These are phyloP conservation scores for Atractosteus spatula DNA, from an alignment of 2,113 vertebrate species.

Conservation along the genomic window DNA sequence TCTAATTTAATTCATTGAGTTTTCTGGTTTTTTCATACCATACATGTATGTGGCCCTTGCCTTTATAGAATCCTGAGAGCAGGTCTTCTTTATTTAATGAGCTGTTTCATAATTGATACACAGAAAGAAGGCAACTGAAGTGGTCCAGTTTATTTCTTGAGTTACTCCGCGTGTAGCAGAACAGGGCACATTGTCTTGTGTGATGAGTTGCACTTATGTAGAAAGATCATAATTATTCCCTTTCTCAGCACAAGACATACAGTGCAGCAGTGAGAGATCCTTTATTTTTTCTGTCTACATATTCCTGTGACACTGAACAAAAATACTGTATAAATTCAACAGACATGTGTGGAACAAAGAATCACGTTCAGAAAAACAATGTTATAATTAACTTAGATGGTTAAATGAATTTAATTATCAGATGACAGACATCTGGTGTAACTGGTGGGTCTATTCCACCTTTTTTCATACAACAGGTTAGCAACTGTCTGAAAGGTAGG, in stretches of 20 bases:
- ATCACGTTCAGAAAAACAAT: constrained; percentile 25
- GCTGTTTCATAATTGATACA: constrained; percentile 19
- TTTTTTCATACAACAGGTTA: constrained; percentile 39
- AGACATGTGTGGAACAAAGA: constrained; percentile 14
- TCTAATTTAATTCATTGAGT: constrained; percentile 22
- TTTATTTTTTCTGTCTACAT: constrained; percentile 7
- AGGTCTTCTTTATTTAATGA: constrained; percentile 21
- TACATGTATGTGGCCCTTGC: constrained; percentile 18
- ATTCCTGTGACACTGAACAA: constrained; percentile 1
- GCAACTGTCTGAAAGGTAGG: constrained; percentile 52
- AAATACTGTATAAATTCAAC: constrained; percentile 14
- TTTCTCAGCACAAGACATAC: constrained; percentile 6
- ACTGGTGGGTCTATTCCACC: constrained; percentile 16
- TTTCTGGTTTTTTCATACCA: constrained; percentile 23
- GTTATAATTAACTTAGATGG: constrained; percentile 10
- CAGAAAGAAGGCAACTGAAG: constrained; percentile 17
- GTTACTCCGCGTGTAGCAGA: constrained; percentile 34
- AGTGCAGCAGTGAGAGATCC: constrained; percentile 1
- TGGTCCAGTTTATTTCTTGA: constrained; percentile 26
- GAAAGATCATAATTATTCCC: constrained; percentile 22
- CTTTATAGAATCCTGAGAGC: constrained; percentile 1
- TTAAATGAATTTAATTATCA: background rate
- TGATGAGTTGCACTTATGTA: constrained; percentile 34
- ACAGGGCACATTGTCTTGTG: constrained; percentile 64
- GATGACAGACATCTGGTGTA: background rate